Evolutionary conservation across 2,113 vertebrate genomes (phyloP).

Genomic region (Urocitellus parryii): DNA sequence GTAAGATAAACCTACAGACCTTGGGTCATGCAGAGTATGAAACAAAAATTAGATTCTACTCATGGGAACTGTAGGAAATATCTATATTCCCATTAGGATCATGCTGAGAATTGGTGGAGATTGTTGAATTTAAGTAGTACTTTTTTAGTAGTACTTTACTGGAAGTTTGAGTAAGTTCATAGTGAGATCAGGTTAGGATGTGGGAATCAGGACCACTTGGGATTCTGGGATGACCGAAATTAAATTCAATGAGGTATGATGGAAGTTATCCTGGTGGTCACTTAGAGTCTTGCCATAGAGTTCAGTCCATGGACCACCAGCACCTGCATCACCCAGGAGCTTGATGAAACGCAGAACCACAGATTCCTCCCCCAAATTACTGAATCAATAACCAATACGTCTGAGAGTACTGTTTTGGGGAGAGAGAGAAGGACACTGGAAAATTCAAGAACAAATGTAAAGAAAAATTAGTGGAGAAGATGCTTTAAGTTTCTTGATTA

Average conservation of each 20-base stretch:
- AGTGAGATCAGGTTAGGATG: background rate
- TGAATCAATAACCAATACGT: background rate
- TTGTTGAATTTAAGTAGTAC: background rate
- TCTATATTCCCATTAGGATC: background rate
- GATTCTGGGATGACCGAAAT: background rate
- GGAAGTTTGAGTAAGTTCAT: background rate
- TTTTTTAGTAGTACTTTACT: background rate
- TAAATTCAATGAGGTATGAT: background rate
- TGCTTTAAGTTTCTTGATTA: background rate
- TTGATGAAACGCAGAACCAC: background rate
- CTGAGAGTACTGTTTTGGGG: background rate
- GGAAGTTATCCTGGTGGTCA: background rate
- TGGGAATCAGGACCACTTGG: background rate
- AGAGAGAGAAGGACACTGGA: background rate
- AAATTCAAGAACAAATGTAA: background rate
- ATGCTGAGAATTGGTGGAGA: background rate
- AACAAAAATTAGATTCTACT: conserved; percentile 13
- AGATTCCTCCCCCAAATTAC: background rate
- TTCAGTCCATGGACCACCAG: background rate
- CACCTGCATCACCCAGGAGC: background rate
- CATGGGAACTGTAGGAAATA: background rate
- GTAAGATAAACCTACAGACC: background rate
- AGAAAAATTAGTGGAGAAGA: background rate
- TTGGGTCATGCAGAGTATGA: background rate
- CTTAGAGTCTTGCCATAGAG: background rate